Evolutionary conservation across 2,797 vertebrate species (phyloP).

Genomic region (Bovichtus variegatus): DNA sequence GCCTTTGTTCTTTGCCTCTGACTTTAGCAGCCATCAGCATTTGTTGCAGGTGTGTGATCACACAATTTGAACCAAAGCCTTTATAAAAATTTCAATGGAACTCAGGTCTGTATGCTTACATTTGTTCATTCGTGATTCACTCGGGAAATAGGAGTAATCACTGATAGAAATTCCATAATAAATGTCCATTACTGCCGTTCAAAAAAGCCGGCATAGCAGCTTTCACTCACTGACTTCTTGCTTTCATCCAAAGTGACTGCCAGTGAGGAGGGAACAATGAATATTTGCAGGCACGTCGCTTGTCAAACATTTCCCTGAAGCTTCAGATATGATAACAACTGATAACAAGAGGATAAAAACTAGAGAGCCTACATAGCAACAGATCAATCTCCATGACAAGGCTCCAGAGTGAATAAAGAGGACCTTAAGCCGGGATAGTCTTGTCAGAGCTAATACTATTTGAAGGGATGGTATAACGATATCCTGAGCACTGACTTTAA

Average conservation of each 20-base stretch:
- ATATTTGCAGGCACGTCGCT: neutral
- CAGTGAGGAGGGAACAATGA: conserved; percentile 7
- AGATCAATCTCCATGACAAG: conserved; percentile 10
- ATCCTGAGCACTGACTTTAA: neutral
- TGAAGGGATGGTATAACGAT: neutral
- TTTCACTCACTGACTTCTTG: neutral
- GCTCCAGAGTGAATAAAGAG: neutral
- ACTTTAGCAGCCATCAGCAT: conserved; percentile 46
- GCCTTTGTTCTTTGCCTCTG: conserved; percentile 26
- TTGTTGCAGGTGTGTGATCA: conserved; percentile 24
- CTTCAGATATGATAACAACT: conserved; percentile 10
- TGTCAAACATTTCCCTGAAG: conserved; percentile 12
- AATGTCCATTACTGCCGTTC: neutral
- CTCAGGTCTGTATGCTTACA: neutral
- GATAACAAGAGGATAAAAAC: neutral
- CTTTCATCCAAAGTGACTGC: neutral
- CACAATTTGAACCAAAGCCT: conserved; percentile 16
- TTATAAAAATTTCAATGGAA: neutral
- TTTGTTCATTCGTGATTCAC: neutral
- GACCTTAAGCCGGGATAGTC: neutral
- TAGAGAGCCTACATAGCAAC: conserved; percentile 6
- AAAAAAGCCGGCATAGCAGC: neutral
- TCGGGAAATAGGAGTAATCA: conserved; percentile 1
- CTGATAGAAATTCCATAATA: neutral
- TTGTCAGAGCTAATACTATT: neutral